Conservation (phyloP, 2,113 vertebrate species). For the Anseranas semipalmata region DNA sequence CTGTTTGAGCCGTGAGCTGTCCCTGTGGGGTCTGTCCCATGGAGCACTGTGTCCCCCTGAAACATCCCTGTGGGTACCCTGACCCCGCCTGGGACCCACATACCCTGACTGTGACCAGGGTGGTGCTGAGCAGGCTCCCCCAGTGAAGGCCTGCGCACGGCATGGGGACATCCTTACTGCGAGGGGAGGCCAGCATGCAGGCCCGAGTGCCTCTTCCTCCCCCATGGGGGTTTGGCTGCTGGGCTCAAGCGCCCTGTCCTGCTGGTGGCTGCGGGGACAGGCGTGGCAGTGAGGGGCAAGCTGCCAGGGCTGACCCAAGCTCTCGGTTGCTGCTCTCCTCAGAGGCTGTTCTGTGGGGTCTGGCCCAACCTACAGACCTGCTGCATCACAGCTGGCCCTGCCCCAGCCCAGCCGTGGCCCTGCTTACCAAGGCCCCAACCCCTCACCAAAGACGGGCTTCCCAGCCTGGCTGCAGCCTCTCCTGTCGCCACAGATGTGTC, state of each 20-base stretch:
- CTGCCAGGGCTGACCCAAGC: not conserved
- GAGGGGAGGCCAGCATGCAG: no score
- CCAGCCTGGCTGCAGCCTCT: accelerated
- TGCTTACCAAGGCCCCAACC: not conserved
- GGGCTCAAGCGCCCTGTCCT: no score
- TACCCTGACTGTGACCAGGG: no score
- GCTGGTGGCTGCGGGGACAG: no score
- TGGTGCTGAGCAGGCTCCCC: no score
- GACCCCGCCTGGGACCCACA: no score
- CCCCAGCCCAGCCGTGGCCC: not conserved
- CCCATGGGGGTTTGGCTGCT: no score
- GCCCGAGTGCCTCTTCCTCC: no score
- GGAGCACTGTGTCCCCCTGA: not conserved
- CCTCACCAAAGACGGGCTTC: not conserved
- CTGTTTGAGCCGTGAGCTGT: not conserved
- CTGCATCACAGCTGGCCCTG: not conserved
- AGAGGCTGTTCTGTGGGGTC: not conserved
- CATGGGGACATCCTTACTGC: no score
- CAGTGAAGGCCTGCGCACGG: no score
- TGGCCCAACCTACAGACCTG: not conserved
- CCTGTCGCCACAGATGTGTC: not conserved
- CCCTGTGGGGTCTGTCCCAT: no score
- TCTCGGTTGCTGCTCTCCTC: not conserved
- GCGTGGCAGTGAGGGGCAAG: no score
- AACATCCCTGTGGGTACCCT: not conserved